Evolutionary conservation across 1,140 invertebrate genomes (phyloP).

Genomic region (Drosophila jambulina): DNA sequence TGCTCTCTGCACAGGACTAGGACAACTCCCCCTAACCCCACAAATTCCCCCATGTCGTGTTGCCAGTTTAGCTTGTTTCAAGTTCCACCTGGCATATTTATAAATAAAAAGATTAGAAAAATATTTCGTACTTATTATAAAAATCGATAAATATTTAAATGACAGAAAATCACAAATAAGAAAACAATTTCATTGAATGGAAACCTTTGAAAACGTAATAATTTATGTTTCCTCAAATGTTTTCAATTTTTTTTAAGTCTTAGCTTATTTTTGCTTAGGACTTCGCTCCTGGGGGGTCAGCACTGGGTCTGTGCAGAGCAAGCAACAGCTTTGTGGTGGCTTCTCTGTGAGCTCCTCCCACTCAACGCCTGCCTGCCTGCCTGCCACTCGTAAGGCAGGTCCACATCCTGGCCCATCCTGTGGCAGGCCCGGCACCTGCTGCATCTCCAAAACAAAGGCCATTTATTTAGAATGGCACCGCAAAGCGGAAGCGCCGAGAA

Average conservation of each 20-base stretch:
- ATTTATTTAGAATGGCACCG: slow-evolving; percentile 79
- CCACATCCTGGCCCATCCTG: slow-evolving; percentile 61
- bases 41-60: not conserved
- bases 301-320: slow-evolving; percentile 22
- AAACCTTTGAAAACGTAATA: not conserved
- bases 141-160: not conserved
- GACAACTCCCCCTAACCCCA: slow-evolving; percentile 46
- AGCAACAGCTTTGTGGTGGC: slow-evolving; percentile 51
- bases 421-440: slow-evolving; percentile 76
- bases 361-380: not conserved
- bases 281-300: not conserved
- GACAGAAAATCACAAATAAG: not conserved
- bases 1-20: slow-evolving; percentile 63
- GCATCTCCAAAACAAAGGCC: slow-evolving; percentile 67
- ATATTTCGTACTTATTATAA: not conserved
- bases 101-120: not conserved
- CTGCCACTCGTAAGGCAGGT: slow-evolving; percentile 11
- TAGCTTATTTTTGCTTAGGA: not conserved
- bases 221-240: not conserved
- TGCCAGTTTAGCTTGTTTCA: not conserved
- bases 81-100: not conserved
- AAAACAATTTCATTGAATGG: not conserved
- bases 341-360: slow-evolving; percentile 9
- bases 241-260: not conserved
- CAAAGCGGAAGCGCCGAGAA: slow-evolving; percentile 75